Conservation (phyloP, 2,888 invertebrate genomes). For the Ormyrus rosae region DNA sequence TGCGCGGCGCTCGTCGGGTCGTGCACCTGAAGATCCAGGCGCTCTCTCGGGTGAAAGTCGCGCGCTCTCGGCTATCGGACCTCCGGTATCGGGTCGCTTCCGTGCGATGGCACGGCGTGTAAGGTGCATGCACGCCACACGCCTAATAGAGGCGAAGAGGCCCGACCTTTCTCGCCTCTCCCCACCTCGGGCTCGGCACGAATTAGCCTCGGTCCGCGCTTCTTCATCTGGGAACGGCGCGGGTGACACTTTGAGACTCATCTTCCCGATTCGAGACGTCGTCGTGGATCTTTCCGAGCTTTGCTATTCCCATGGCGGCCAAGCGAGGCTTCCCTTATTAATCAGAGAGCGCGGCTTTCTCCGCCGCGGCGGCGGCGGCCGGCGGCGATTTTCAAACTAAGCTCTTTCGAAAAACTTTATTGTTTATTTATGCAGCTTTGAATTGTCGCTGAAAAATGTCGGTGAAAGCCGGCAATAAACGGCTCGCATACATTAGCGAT, state of each 20-base stretch:
- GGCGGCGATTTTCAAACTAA: too few relatives aligned
- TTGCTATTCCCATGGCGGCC: neutral
- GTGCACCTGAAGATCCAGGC: too few relatives aligned
- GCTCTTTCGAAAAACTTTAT: neutral
- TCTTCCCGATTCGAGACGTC: constrained; percentile 3
- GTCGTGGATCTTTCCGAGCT: neutral
- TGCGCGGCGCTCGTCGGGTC: too few relatives aligned
- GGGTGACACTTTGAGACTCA: constrained; percentile 28
- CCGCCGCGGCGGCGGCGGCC: too few relatives aligned
- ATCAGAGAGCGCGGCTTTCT: constrained; percentile 1
- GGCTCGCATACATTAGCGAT: constrained; percentile 17
- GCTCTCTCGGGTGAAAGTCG: constrained; percentile 60
- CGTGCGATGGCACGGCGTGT: constrained; percentile 46
- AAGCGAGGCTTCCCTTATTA: neutral
- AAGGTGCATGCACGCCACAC: constrained; percentile 43
- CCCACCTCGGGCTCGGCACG: neutral
- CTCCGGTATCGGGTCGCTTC: constrained; percentile 59
- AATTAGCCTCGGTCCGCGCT: constrained; percentile 21
- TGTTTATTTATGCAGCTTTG: constrained; percentile 9
- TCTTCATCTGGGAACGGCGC: neutral
- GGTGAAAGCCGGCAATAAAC: constrained; percentile 14
- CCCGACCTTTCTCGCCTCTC: neutral
- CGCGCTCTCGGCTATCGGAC: constrained; percentile 58
- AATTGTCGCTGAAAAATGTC: too few relatives aligned
- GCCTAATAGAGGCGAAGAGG: constrained; percentile 20